Evolutionary conservation across 2,888 invertebrate species (phyloP), one percentile per base, ranked within the genome.

Genomic region (Alloscopus bannaensis): DNA sequence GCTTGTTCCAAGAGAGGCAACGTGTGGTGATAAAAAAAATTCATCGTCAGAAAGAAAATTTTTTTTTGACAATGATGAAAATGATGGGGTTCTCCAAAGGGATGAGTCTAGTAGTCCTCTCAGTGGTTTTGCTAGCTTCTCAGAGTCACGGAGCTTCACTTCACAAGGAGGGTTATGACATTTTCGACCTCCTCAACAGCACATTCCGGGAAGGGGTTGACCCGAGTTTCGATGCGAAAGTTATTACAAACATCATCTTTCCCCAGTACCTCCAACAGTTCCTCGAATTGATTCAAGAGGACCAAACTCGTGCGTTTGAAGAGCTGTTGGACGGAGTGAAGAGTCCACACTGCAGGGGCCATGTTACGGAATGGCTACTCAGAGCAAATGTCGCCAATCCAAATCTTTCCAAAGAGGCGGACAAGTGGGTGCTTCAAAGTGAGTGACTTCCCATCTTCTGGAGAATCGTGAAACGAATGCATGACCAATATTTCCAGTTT

Each of bases 371-470:
- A 50, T 80, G 76, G 76, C 16, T 81, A 11, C 13, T 1, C 11
- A 47, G 76, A 29, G 28, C 47, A 16, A 24, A 3, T 13, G 11
- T 6, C 11, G 11, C 20, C 13, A 20, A 65, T 1, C 29, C 26
- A 20, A 45, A 62, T 20, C 2, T 66, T 6, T 3, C 20, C 0
- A 50, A 16, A 1, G 68, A 68, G 8, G n/a, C 50, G 50, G 20
- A 77, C 18, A 60, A 69, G 64, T 81, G 81, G 81, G 78, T 68
- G 13, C 28, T 72, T 4, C 78, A 81, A 3, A 68, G 81, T 81
- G 59, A 78, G 78, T 60, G 16, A 50, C 50, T 50, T 16, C 6
- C 16, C 50, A n/a, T n/a, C n/a, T n/a, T n/a, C 16, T 13, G n/a
- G n/a, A n/a, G n/a, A n/a, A n/a, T n/a, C n/a, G n/a, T n/a, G n/a